Evolutionary conservation across 2,888 invertebrate species (phyloP), one percentile per base, ranked within the genome.

Genomic region (Nipponacmea schrenckii): DNA sequence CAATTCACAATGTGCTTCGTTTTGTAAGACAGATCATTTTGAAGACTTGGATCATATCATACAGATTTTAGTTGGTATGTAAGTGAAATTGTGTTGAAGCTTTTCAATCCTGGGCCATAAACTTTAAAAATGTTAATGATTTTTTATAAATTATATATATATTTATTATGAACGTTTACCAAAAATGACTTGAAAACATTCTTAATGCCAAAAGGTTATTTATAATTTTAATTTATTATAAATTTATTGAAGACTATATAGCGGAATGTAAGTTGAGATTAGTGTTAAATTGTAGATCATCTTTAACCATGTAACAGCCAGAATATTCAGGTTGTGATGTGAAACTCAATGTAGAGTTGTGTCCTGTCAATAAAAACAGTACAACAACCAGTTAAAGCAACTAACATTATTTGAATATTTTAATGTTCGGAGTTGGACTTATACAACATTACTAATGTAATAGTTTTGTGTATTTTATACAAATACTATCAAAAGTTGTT

Each of bases 11-110:
- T 65, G 72, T 70, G 69, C 69, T 62, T 77, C 80, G 2, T 79
- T 78, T 62, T 83, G 82, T 74, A 82, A 81, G 77, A 76, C 76
- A 31, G 86, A 87, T 68, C 86, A 90, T 76, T 90, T 90, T 62
- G 91, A 90, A 78, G 91, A 91, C 79, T 89, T 91, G 87, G 91
- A 91, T 83, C 92, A 92, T 87, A 92, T 93, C 88, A 92, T 93
- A 92, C 92, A 93, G 88, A 92, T 93, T 85, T 90, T 93, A 87
- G 93, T 93, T 86, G 93, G 93, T 81, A 85, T 86, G 77, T 86
- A 68, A 75, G 44, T n/a, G 31, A 26, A 68, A 64, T 39, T 39
- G 39, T 10, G 8, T 39, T 10, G 39, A 39, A 39, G 39, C 39
- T 5, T 39, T 39, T 39, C 39, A 39, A 39, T 8, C 39, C 10